These are phyloP conservation scores for Rhynchotus rufescens DNA, from an alignment of 2,797 vertebrate genomes.

Conservation along the genomic window DNA sequence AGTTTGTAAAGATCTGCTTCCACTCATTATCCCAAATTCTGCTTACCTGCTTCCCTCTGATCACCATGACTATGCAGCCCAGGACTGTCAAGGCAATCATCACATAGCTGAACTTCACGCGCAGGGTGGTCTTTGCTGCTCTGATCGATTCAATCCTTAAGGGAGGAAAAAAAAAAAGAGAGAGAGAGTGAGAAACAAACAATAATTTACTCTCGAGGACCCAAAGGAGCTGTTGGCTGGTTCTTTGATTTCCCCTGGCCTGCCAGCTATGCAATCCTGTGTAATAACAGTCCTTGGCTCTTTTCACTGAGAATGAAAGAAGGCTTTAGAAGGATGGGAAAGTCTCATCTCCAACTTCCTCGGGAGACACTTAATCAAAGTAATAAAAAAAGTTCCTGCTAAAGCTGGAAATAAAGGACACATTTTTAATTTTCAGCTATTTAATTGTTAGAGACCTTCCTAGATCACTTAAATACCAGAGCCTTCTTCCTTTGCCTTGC, in stretches of 20 bases:
- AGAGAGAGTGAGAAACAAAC: background rate
- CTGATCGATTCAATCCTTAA: slow-evolving; percentile 88
- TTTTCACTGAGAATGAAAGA: background rate
- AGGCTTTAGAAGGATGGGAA: background rate
- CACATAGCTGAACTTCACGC: slow-evolving; percentile 87
- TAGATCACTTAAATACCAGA: background rate
- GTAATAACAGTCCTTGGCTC: background rate
- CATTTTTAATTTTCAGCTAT: background rate
- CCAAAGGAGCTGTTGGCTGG: background rate
- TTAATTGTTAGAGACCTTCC: background rate
- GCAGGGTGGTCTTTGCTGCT: slow-evolving; percentile 86
- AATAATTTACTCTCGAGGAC: background rate
- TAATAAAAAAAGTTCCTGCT: background rate
- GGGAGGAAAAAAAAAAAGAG: background rate
- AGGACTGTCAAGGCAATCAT: slow-evolving; percentile 87
- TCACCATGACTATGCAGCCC: slow-evolving; percentile 84
- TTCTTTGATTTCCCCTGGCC: background rate
- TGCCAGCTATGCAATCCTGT: background rate
- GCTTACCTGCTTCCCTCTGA: slow-evolving; percentile 90
- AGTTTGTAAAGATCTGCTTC: background rate
- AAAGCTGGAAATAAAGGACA: background rate
- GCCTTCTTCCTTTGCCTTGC: background rate
- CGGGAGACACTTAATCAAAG: background rate
- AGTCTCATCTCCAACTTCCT: background rate
- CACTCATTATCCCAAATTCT: background rate